Evolutionary conservation across 2,113 vertebrate genomes (phyloP).

Genomic region (Hippoglossus stenolepis): DNA sequence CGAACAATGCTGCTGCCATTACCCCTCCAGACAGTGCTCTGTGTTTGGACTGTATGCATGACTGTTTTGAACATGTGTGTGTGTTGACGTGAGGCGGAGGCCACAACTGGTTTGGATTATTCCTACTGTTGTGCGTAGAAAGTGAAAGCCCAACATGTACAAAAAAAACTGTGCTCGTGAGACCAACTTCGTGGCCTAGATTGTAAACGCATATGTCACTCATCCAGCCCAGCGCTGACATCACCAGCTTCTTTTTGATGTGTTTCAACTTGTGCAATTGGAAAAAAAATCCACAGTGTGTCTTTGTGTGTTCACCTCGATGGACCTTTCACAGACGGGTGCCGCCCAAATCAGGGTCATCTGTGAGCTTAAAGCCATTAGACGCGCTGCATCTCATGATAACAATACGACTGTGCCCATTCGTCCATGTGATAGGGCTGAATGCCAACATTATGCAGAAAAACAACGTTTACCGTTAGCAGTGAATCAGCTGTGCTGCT

Average conservation of each 20-base stretch:
- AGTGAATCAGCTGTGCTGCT: slow-evolving; percentile 80
- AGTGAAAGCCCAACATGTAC: background rate
- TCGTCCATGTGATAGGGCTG: slow-evolving; percentile 40
- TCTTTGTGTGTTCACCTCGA: background rate
- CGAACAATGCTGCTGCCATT: slow-evolving; percentile 28
- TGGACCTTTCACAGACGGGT: slow-evolving; percentile 19
- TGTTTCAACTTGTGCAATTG: slow-evolving; percentile 45
- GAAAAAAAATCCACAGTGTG: slow-evolving; percentile 2
- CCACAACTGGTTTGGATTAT: background rate
- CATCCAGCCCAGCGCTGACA: slow-evolving; percentile 16
- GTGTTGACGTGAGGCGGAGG: background rate
- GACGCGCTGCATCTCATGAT: background rate
- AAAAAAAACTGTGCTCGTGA: background rate
- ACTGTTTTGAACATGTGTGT: slow-evolving; percentile 1
- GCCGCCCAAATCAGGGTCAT: slow-evolving; percentile 32
- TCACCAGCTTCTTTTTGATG: slow-evolving; percentile 21
- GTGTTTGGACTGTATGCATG: slow-evolving; percentile 40
- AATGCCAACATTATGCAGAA: slow-evolving; percentile 68
- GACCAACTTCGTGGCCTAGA: background rate
- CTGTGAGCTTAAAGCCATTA: background rate
- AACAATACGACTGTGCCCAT: slow-evolving; percentile 19
- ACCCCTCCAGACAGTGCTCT: slow-evolving; percentile 25
- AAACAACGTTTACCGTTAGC: slow-evolving; percentile 84
- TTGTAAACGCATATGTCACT: background rate
- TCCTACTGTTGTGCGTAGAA: background rate